These are phyloP conservation scores for Apodemia zela DNA, from an alignment of 2,888 invertebrate genomes.

Conservation along the genomic window DNA sequence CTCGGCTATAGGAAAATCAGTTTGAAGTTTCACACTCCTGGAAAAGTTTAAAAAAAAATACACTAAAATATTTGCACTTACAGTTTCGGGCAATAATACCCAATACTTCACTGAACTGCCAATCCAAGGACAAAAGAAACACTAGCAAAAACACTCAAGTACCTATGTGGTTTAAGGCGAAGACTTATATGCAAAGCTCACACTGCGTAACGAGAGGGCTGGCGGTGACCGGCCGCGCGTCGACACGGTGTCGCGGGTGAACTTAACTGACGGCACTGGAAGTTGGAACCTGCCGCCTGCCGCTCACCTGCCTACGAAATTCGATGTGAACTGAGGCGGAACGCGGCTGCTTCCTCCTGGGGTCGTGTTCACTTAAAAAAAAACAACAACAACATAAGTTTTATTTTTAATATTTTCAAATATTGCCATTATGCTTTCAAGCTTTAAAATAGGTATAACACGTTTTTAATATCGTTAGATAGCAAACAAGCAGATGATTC, in stretches of 20 bases:
- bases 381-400: background rate
- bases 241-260: background rate
- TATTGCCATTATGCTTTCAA: no score
- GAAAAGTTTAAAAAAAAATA: background rate
- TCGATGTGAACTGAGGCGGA: slow-evolving; percentile 8
- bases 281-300: background rate
- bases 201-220: background rate
- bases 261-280: background rate
- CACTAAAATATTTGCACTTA: background rate
- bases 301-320: slow-evolving; percentile 8
- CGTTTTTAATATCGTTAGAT: no score
- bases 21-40: background rate
- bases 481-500: no score
- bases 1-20: background rate
- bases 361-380: background rate
- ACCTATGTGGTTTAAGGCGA: slow-evolving; percentile 4
- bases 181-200: slow-evolving; percentile 9
- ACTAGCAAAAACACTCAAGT: slow-evolving; percentile 2
- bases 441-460: no score
- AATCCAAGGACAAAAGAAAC: slow-evolving; percentile 10
- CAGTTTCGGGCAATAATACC: background rate
- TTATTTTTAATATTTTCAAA: no score
- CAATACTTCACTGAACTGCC: background rate
- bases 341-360: slow-evolving; percentile 3
- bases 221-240: background rate